phyloP scores from a whole-genome alignment of 2,888 invertebrate genomes.

The Mimachlamys varia region DNA sequence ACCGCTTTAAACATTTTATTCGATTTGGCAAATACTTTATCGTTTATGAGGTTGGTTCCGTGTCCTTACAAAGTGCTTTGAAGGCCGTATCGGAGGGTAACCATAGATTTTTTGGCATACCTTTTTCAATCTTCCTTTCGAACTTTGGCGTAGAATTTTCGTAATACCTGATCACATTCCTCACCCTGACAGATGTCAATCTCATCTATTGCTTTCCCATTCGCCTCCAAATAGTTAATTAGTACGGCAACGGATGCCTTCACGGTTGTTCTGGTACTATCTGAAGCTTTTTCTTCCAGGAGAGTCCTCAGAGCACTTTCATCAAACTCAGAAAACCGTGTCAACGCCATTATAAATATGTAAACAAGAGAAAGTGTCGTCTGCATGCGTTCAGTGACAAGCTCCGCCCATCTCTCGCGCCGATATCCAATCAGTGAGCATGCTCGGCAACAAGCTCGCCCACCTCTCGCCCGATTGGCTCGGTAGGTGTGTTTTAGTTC shows the following conservation, averaged over 20 bases:
- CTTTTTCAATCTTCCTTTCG: background rate
- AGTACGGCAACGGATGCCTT: background rate
- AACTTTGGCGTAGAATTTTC: conserved; percentile 39
- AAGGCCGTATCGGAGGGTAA: conserved; percentile 38
- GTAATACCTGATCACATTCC: background rate
- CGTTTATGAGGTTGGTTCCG: conserved; percentile 35
- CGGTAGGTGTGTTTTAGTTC: too few species aligned
- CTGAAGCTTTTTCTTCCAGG: background rate
- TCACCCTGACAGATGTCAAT: background rate
- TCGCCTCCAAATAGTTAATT: background rate
- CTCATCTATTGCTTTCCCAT: background rate
- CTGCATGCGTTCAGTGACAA: too few species aligned
- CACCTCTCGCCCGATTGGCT: too few species aligned
- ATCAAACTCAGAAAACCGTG: background rate
- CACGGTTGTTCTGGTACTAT: background rate
- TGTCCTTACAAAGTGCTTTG: conserved; percentile 43
- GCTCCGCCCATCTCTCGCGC: too few species aligned
- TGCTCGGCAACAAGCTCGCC: too few species aligned
- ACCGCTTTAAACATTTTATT: conserved; percentile 43
- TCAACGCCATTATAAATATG: background rate
- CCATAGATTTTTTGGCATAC: conserved; percentile 44
- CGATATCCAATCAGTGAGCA: too few species aligned
- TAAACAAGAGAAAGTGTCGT: too few species aligned
- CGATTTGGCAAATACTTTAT: background rate
- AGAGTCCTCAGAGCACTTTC: background rate